These are phyloP conservation scores for Nettapus auritus DNA, from an alignment of 2,113 vertebrate genomes.

Conservation along the genomic window DNA sequence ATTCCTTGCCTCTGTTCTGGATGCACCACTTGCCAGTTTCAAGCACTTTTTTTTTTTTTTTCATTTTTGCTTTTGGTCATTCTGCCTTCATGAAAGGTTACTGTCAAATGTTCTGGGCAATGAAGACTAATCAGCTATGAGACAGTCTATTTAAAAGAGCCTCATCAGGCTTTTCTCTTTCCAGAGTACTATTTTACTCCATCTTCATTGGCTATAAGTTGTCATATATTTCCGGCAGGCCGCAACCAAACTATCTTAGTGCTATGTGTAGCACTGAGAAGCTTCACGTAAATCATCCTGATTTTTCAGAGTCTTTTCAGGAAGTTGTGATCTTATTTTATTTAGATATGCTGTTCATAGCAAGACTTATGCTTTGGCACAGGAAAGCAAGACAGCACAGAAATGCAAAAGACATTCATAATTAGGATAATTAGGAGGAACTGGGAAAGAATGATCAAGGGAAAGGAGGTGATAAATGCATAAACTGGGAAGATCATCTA, in stretches of 20 bases:
- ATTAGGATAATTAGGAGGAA: not conserved
- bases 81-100: not conserved
- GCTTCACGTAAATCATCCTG: not conserved
- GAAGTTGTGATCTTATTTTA: not conserved
- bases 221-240: not conserved
- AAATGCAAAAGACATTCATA: not conserved
- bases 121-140: not conserved
- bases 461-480: not conserved
- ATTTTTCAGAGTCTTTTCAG: not conserved
- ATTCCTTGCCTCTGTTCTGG: fast-evolving
- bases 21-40: not conserved
- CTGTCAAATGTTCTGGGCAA: not conserved
- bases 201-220: not conserved
- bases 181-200: not conserved
- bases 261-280: not conserved
- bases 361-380: not conserved
- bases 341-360: not conserved
- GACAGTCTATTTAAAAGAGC: not conserved
- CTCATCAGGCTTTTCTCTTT: not conserved
- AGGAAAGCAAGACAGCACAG: not conserved
- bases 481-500: not conserved
- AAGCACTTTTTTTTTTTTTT: not conserved
- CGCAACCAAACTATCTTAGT: not conserved
- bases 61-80: not conserved
- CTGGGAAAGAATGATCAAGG: not conserved